Evolutionary conservation across 2,888 invertebrate species (phyloP).

Genomic region (Amblyjoppa proteus): DNA sequence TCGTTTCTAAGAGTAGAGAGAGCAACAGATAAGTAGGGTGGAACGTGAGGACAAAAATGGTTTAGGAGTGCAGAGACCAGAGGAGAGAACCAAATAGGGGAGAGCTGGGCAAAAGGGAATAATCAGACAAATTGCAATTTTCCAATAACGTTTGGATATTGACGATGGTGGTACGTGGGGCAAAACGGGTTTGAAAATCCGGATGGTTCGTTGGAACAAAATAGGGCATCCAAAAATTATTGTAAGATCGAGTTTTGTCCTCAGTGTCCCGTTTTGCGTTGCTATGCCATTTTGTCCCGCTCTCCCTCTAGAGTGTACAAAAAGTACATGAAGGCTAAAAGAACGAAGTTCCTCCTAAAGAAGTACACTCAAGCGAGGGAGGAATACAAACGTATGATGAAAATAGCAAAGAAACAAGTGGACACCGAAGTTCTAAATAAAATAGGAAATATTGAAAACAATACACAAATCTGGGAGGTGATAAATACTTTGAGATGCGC

Average conservation of each 20-base stretch:
- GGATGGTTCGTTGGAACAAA: no score
- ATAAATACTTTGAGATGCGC: constrained; percentile 51
- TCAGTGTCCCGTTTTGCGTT: no score
- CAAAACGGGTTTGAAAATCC: no score
- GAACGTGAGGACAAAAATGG: not conserved
- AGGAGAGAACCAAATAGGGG: not conserved
- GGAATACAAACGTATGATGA: not conserved
- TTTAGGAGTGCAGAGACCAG: not conserved
- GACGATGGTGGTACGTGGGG: no score
- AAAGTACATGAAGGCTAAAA: not conserved
- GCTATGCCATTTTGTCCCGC: no score
- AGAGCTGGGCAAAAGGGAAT: no score
- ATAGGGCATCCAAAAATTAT: no score
- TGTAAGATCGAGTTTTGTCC: no score
- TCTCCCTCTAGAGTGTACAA: not conserved
- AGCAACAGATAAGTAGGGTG: not conserved
- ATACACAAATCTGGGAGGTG: constrained; percentile 66
- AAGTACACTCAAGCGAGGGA: not conserved
- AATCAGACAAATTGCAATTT: no score
- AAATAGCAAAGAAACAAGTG: not conserved
- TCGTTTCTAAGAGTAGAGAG: not conserved
- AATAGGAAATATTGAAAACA: constrained; percentile 65
- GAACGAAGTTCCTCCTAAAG: not conserved
- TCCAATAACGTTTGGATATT: no score
- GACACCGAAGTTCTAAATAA: constrained; percentile 26